These are phyloP conservation scores for Muraenolepis orangiensis DNA, from an alignment of 2,797 vertebrate genomes.

Conservation along the genomic window DNA sequence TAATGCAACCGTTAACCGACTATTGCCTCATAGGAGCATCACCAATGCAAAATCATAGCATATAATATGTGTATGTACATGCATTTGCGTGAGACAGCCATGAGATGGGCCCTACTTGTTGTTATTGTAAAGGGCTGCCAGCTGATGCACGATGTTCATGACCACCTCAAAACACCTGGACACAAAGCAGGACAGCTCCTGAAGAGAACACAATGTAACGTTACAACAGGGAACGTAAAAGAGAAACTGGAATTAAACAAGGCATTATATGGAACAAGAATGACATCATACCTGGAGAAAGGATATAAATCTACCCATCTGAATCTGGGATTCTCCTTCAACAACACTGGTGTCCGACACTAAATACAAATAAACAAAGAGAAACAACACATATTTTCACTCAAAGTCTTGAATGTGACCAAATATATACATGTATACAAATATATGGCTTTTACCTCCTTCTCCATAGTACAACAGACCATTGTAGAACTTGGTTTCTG, in stretches of 20 bases:
- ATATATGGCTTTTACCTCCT: slow-evolving; percentile 80
- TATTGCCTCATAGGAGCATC: not conserved
- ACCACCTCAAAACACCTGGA: slow-evolving; percentile 94
- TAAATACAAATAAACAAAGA: slow-evolving; percentile 54
- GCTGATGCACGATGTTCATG: slow-evolving; percentile 91
- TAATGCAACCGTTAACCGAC: not conserved
- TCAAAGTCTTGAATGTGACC: not conserved
- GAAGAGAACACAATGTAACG: slow-evolving; percentile 32
- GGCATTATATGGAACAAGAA: not conserved
- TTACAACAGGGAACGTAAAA: not conserved
- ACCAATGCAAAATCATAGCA: not conserved
- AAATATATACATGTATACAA: not conserved
- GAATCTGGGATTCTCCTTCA: slow-evolving; percentile 95
- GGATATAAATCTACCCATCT: slow-evolving; percentile 97
- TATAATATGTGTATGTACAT: not conserved
- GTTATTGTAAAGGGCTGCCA: slow-evolving; percentile 93
- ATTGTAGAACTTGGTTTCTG: slow-evolving; percentile 97
- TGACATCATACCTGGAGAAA: slow-evolving; percentile 86
- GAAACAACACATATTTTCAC: not conserved
- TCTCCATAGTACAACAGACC: slow-evolving; percentile 97
- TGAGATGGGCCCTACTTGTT: slow-evolving; percentile 78
- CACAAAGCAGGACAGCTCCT: slow-evolving; percentile 98
- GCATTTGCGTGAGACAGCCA: not conserved
- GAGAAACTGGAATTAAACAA: not conserved
- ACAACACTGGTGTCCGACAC: slow-evolving; percentile 87